These are phyloP conservation scores for Proisotoma minuta DNA, from an alignment of 2,888 invertebrate species.

Conservation along the genomic window DNA sequence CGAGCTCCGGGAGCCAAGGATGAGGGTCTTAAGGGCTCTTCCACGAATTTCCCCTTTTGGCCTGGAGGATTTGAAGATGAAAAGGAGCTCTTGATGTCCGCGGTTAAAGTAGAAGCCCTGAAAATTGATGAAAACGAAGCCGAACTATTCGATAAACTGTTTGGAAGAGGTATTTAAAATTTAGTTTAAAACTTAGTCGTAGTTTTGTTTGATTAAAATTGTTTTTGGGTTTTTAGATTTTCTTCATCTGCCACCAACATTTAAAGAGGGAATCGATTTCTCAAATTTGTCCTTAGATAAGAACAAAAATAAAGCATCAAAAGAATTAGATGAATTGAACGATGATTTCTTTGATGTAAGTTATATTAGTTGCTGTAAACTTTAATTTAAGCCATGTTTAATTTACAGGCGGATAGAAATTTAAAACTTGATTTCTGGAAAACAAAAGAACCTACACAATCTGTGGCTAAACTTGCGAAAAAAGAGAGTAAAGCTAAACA, in stretches of 20 bases:
- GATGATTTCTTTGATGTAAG: not conserved
- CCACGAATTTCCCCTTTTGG: constrained; percentile 78
- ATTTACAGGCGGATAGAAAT: not conserved
- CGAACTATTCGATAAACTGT: constrained; percentile 40
- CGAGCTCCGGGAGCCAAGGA: constrained; percentile 69
- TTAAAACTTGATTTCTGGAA: constrained; percentile 38
- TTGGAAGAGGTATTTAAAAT: constrained; percentile 50
- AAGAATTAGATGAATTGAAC: no score
- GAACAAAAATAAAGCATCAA: no score
- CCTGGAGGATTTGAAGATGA: constrained; percentile 71
- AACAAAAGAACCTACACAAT: constrained; percentile 40
- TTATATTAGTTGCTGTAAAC: no score
- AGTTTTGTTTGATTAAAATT: no score
- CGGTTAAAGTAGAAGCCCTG: constrained; percentile 15
- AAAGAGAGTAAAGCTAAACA: constrained; percentile 34
- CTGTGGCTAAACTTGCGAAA: constrained; percentile 33
- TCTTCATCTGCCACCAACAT: constrained; percentile 64
- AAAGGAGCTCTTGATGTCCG: constrained; percentile 15
- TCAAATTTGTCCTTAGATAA: no score
- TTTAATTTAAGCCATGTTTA: no score
- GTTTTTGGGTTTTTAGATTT: constrained; percentile 53
- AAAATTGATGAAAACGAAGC: constrained; percentile 28
- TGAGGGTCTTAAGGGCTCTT: constrained; percentile 68
- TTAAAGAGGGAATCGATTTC: constrained; percentile 54
- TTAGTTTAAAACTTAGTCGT: not conserved